A percentile compares a stretch with the other conserved stretches of the same genome.
Evolutionary conservation across 2,797 vertebrate genomes (phyloP).

Genomic region (Trichosurus vulpecula): DNA sequence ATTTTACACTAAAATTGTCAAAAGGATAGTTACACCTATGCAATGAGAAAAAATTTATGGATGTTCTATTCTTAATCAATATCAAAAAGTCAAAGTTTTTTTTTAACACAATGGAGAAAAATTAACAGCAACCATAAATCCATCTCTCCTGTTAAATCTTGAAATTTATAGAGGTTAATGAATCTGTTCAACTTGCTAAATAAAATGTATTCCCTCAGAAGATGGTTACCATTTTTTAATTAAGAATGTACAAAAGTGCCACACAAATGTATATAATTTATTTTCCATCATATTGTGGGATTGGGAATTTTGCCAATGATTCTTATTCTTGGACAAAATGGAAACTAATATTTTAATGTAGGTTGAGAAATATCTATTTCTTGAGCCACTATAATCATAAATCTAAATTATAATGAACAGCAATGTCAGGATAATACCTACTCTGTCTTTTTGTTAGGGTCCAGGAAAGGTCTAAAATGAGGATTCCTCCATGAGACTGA

Average conservation of each 20-base stretch:
- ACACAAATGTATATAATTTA: constrained; percentile 83
- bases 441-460: constrained; percentile 69
- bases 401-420: constrained; percentile 80
- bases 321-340: constrained; percentile 75
- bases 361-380: constrained; percentile 79
- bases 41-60: constrained; percentile 54
- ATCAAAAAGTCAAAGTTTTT: constrained; percentile 68
- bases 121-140: constrained; percentile 78
- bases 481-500: constrained; percentile 75
- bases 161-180: constrained; percentile 78
- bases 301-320: constrained; percentile 84
- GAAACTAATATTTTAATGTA: constrained; percentile 75
- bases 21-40: constrained; percentile 67
- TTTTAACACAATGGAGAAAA: constrained; percentile 70
- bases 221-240: constrained; percentile 79
- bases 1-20: constrained; percentile 56
- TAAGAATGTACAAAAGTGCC: constrained; percentile 80
- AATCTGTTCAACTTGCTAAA: constrained; percentile 76
- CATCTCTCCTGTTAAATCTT: constrained; percentile 69
- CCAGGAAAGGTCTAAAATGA: constrained; percentile 66
- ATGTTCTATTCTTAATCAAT: constrained; percentile 71
- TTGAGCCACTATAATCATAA: constrained; percentile 81
- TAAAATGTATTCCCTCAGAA: constrained; percentile 78
- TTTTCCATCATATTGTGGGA: constrained; percentile 79
- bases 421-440: constrained; percentile 73